These are phyloP conservation scores for Macrotrachela quadricornifera DNA, from an alignment of 1,140 invertebrate species.

Conservation along the genomic window DNA sequence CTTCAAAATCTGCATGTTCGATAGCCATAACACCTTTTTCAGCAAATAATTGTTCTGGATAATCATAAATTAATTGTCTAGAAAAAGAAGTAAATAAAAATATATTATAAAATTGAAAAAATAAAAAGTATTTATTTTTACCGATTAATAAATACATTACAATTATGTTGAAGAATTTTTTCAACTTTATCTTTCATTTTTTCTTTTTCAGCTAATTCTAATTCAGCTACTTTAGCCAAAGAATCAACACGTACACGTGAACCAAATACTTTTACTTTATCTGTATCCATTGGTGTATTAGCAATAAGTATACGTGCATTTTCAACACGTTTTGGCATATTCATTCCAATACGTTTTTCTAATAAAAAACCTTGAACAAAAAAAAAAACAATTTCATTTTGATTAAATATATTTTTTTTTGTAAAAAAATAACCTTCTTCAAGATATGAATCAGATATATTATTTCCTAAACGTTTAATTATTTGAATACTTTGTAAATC, in stretches of 20 bases:
- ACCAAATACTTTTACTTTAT: conserved; percentile 96
- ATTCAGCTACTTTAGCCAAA: conserved; percentile 86
- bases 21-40: conserved; percentile 97
- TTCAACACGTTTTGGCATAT: conserved; percentile 68
- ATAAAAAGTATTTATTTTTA: too few relatives aligned
- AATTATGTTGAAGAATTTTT: conserved; percentile 80
- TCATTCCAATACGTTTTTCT: conserved; percentile 76
- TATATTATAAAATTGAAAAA: conserved; percentile 20
- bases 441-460: conserved; percentile 76
- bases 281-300: conserved; percentile 99
- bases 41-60: conserved; percentile 95
- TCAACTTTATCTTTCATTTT: conserved; percentile 99
- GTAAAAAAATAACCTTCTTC: conserved; percentile 53
- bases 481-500: conserved; percentile 89
- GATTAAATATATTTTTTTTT: not conserved
- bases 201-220: conserved; percentile 91
- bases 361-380: conserved; percentile 60
- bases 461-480: conserved; percentile 81
- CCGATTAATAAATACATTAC: conserved; percentile 92
- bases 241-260: conserved; percentile 90
- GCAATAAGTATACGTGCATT: conserved; percentile 89
- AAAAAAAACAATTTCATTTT: not conserved
- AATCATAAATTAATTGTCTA: conserved; percentile 93
- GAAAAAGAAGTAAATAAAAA: too few relatives aligned
- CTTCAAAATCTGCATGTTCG: conserved; percentile 98